A percentile compares a stretch with the other conserved stretches of the same genome.
Evolutionary conservation across 2,888 invertebrate species (phyloP).

Genomic region (Acrocyrtus sp.): DNA sequence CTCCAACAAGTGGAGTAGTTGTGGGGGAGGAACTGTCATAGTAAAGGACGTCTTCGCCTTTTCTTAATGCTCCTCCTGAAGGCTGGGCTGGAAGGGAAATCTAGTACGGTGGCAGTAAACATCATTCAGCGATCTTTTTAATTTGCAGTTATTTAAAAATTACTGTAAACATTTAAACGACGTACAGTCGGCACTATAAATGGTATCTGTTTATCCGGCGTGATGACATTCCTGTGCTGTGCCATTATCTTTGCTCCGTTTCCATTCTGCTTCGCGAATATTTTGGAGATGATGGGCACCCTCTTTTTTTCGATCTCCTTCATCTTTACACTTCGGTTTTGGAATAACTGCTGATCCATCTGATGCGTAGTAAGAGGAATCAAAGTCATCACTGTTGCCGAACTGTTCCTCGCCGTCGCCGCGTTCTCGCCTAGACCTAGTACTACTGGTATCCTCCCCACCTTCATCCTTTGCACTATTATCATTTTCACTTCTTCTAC

Average conservation of each 20-base stretch:
- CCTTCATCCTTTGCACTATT: background rate
- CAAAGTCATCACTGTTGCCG: constrained; percentile 10
- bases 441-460: background rate
- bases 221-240: constrained; percentile 60
- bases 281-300: constrained; percentile 26
- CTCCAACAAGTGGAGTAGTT: no score
- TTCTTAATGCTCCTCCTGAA: background rate
- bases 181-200: constrained; percentile 62
- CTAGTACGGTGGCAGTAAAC: constrained; percentile 13
- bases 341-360: constrained; percentile 8
- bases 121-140: background rate
- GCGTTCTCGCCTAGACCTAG: background rate
- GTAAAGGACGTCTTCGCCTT: background rate
- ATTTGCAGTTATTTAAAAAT: background rate
- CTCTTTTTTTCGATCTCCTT: background rate
- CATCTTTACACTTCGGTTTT: background rate
- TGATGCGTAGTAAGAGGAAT: constrained; percentile 12
- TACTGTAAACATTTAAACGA: background rate
- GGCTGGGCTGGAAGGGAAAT: constrained; percentile 50
- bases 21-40: background rate
- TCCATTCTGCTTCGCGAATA: constrained; percentile 36
- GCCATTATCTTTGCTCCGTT: constrained; percentile 39
- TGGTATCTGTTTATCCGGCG: constrained; percentile 59
- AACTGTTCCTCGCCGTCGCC: background rate
- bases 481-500: constrained; percentile 1